Percentiles rank a stretch among this genome's conserved stretches.
Evolutionary conservation across 2,888 invertebrate species (phyloP).

Genomic region (Tanaodytes sp.): DNA sequence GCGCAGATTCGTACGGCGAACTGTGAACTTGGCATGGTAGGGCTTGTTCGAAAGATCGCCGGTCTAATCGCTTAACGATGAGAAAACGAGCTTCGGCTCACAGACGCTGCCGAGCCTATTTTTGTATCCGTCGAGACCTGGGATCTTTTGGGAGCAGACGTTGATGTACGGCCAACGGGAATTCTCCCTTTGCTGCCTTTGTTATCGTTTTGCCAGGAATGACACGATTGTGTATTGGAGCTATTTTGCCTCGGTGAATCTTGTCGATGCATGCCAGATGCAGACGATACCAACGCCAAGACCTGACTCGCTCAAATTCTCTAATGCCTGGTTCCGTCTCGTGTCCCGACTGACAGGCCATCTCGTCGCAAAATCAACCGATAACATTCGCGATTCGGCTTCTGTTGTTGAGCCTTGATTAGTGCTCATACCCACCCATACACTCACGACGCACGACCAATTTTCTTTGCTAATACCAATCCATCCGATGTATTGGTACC

Average conservation of each 20-base stretch:
- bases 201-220: conserved; percentile 45
- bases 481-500: too few species aligned
- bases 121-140: conserved; percentile 40
- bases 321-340: not conserved
- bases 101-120: conserved; percentile 46
- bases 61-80: conserved; percentile 64
- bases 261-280: conserved; percentile 40
- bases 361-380: too few species aligned
- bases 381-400: too few species aligned
- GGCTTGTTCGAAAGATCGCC: conserved; percentile 40
- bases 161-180: conserved; percentile 47
- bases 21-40: conserved; percentile 46
- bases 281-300: conserved; percentile 21
- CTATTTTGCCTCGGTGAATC: conserved; percentile 25
- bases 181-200: conserved; percentile 30
- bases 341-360: not conserved
- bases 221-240: conserved; percentile 44
- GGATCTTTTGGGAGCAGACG: conserved; percentile 41
- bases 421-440: too few species aligned
- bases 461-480: too few species aligned
- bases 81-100: conserved; percentile 60
- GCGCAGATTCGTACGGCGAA: conserved; percentile 40
- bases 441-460: too few species aligned
- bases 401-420: too few species aligned
- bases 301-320: conserved; percentile 20